Evolutionary conservation across 1,140 invertebrate genomes (phyloP).

Genomic region (Lucilia sericata): DNA sequence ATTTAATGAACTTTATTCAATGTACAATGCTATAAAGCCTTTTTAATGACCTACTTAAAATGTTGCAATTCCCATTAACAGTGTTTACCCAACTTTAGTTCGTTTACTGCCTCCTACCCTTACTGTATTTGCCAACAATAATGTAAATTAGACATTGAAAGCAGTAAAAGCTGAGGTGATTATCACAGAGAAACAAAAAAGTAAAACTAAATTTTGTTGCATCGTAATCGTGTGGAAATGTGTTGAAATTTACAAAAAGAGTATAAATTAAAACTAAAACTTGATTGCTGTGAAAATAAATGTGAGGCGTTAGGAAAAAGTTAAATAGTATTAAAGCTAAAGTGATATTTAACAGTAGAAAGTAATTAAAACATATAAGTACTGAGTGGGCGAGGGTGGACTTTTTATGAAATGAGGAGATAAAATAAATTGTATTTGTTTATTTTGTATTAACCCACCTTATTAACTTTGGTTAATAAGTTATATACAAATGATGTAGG

Average conservation of each 20-base stretch:
- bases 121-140: constrained; percentile 29
- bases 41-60: constrained; percentile 25
- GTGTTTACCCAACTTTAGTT: constrained; percentile 1
- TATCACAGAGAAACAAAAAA: constrained; percentile 18
- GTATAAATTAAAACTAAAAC: constrained; percentile 4
- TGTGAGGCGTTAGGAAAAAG: background rate
- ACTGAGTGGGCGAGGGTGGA: too few species aligned
- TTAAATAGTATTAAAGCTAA: too few species aligned
- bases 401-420: too few species aligned
- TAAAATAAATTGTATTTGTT: too few species aligned
- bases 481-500: too few species aligned
- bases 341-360: too few species aligned
- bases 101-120: background rate
- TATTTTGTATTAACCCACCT: too few species aligned
- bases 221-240: constrained; percentile 39
- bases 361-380: too few species aligned
- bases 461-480: too few species aligned
- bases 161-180: constrained; percentile 33
- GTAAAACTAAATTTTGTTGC: constrained; percentile 34
- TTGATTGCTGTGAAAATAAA: constrained; percentile 20
- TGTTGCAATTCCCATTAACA: constrained; percentile 20
- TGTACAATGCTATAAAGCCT: background rate
- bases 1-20: constrained; percentile 17
- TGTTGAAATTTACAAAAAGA: constrained; percentile 14
- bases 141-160: constrained; percentile 41